Evolutionary conservation across 2,888 invertebrate species (phyloP).

Genomic region (Cataglyphis cursor): DNA sequence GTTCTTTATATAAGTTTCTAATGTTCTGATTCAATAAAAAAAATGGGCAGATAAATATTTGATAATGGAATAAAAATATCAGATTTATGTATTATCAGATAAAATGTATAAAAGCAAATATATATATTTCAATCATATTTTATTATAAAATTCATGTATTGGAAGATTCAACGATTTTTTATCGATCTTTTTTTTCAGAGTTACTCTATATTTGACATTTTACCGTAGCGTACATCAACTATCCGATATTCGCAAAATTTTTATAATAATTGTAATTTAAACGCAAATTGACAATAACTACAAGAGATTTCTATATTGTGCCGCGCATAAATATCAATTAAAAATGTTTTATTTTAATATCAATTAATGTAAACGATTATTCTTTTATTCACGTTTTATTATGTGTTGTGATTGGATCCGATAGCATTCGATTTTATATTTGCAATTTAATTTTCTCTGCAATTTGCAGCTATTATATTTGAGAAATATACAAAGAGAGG

Average conservation of each 20-base stretch:
- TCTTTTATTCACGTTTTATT: constrained; percentile 7
- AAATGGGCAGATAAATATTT: neutral
- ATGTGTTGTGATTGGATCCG: neutral
- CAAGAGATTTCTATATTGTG: neutral
- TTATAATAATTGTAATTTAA: neutral
- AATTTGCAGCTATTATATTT: neutral
- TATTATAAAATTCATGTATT: constrained; percentile 27
- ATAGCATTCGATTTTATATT: neutral
- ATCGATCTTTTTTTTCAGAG: constrained; percentile 6
- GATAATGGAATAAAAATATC: neutral
- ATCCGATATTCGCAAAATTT: neutral
- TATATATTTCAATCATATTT: neutral
- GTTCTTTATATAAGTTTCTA: neutral
- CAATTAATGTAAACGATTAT: neutral
- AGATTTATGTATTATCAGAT: neutral
- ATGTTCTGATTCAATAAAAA: neutral
- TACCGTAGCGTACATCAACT: too few relatives aligned
- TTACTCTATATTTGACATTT: constrained; percentile 24
- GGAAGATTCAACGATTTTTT: neutral
- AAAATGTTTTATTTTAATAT: neutral
- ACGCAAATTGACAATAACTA: constrained; percentile 10
- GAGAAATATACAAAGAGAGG: neutral
- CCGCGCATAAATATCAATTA: constrained; percentile 4
- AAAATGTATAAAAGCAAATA: neutral
- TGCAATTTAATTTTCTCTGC: neutral